Percentiles rank a stretch among this genome's conserved stretches.
Conservation (phyloP, 2,797 vertebrate species). For the Linurgus olivaceus region DNA sequence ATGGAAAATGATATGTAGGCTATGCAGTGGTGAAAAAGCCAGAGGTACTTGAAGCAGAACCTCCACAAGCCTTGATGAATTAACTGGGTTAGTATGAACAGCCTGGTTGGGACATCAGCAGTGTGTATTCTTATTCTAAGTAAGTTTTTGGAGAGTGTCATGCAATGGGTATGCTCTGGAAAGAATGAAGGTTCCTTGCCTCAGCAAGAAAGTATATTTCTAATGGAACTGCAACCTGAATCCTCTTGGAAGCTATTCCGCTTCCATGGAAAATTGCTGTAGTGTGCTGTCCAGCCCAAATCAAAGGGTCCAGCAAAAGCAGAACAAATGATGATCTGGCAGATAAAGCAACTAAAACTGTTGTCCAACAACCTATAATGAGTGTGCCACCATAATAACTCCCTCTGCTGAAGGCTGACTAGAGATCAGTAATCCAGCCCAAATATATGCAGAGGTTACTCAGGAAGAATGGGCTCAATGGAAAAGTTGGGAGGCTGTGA, state of each 20-base stretch:
- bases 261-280: neutral
- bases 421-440: neutral
- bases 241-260: neutral
- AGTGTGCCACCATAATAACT: neutral
- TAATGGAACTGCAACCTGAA: neutral
- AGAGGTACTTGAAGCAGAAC: neutral
- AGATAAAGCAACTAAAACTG: neutral
- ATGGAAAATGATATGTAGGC: neutral
- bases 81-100: neutral
- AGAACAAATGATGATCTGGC: neutral
- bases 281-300: neutral
- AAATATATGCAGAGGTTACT: neutral
- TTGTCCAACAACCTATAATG: neutral
- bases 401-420: neutral
- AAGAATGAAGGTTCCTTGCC: neutral
- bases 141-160: neutral
- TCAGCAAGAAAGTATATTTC: neutral
- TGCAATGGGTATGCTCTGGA: neutral
- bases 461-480: fast-evolving
- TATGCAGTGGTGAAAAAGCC: neutral
- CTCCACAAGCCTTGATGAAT: neutral
- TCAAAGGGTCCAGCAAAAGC: neutral
- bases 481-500: neutral
- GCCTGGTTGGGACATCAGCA: neutral
- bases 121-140: neutral